Conservation (phyloP, 2,888 invertebrate genomes). For the Cephus nigrinus region DNA sequence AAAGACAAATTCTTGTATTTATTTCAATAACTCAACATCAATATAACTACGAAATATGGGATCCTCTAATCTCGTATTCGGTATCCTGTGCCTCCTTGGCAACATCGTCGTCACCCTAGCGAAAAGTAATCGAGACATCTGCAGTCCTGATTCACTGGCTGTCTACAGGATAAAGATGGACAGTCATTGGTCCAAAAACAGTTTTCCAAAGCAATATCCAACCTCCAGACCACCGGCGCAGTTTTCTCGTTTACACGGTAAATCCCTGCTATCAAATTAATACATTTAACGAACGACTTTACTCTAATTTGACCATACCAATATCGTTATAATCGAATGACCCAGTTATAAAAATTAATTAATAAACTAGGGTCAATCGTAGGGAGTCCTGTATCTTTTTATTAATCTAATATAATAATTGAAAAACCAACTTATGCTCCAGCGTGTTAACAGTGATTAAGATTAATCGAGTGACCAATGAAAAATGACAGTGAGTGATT, state of each 20-base stretch:
- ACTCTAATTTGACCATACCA: not conserved
- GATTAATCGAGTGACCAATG: not conserved
- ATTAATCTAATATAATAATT: not conserved
- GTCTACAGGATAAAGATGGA: slow-evolving; percentile 67
- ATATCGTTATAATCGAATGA: not conserved
- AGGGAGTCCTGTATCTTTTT: not conserved
- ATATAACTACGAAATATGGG: not conserved
- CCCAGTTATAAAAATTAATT: not conserved
- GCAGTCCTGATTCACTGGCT: slow-evolving; percentile 56
- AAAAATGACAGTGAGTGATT: not conserved
- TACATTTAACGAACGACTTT: not conserved
- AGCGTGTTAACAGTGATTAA: not conserved
- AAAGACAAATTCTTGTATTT: not conserved
- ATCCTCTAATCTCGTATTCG: not conserved
- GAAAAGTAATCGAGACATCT: slow-evolving; percentile 21
- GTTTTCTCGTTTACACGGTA: slow-evolving; percentile 68
- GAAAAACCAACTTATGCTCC: not conserved
- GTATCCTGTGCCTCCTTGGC: not conserved
- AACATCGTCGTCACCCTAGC: not conserved
- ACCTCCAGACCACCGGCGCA: slow-evolving; percentile 67
- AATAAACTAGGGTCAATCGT: not conserved
- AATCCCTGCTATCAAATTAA: slow-evolving; percentile 38
- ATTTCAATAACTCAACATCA: not conserved
- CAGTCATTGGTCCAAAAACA: slow-evolving; percentile 64
- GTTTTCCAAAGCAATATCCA: slow-evolving; percentile 68